Base-by-base conservation (phyloP, 2,888 invertebrate genomes). In the Machimus rusticus region DNA sequence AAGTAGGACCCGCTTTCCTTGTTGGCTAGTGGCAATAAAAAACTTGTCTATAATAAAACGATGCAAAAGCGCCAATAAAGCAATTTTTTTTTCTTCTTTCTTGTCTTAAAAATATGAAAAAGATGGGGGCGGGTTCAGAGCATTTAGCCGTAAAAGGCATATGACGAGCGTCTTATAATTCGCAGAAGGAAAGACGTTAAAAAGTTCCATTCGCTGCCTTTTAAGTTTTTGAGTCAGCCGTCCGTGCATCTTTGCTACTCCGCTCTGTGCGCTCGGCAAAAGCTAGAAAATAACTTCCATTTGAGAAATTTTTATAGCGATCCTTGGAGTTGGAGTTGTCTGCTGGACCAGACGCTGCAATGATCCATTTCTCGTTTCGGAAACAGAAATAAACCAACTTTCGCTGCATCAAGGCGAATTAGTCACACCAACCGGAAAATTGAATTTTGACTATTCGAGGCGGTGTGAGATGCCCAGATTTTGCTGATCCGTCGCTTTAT, bases 41-140 rank as follows among this genome's bases (percentile, higher is more conserved):
- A 55, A 51, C 82, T 39, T 82, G 82, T 82, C 82, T 82, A 66
- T n/a, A 57, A 82, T 34, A 57, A 82, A 82, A 66, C 31, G 14
- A 46, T 51, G 51, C 46, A 79, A 79, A 43, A 28, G 28, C 51
- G 51, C 31, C 31, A 79, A 79, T 79, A 82, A 66, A 82, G 51
- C 31, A n/a, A 82, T 23, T 82, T 82, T 55, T 19, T 74, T 16
- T 74, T 34, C n/a, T 76, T n/a, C 37, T 5, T 76, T 19, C 16
- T 37, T 39, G 19, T 16, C 16, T 76, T 76, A 31, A 76, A 76
- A 76, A 39, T 76, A 37, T 76, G 39, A 76, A 31, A 31, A 19
- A 37, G 19, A n/a, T 9, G 76, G 34, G 81, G 31, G 37, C n/a
- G 37, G 57, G 43, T 16, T 14, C 43, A 16, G 43, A 82, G 12